A percentile compares a stretch with the other conserved stretches of the same genome.
These are phyloP conservation scores for Nerophis lumbriciformis DNA, from an alignment of 2,113 vertebrate genomes.

Conservation along the genomic window DNA sequence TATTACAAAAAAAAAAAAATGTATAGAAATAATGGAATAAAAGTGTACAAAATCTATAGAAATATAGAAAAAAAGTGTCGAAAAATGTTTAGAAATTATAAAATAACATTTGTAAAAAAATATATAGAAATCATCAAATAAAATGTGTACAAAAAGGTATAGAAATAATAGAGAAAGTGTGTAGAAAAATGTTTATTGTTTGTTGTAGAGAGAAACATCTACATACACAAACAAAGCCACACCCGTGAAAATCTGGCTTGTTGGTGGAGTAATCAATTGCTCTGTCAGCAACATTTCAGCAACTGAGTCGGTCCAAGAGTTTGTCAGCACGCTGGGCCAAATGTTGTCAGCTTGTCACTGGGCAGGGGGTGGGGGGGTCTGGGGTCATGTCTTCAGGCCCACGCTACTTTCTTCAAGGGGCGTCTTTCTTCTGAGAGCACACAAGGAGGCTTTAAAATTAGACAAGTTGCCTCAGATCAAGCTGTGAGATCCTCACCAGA, in stretches of 20 bases:
- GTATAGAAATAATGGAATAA: no score
- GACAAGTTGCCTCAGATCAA: constrained; percentile 36
- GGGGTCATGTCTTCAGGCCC: constrained; percentile 5
- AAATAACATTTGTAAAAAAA: no score
- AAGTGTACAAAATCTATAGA: no score
- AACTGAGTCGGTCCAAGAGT: background rate
- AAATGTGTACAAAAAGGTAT: no score
- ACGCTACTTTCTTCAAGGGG: constrained; percentile 15
- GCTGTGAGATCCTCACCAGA: constrained; percentile 35
- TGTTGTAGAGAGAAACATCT: no score
- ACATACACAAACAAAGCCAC: background rate
- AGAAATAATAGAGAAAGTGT: no score
- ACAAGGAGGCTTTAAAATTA: constrained; percentile 50
- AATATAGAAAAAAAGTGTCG: no score
- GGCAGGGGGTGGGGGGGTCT: background rate
- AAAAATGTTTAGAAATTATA: no score
- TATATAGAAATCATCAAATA: no score
- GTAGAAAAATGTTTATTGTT: no score
- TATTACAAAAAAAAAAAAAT: no score
- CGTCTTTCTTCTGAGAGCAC: constrained; percentile 17
- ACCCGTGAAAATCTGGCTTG: background rate
- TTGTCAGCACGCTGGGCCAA: constrained; percentile 19
- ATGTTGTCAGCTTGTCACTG: constrained; percentile 23
- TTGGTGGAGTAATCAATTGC: background rate
- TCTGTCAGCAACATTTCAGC: background rate